These are phyloP conservation scores for Muscina levida DNA, from an alignment of 2,888 invertebrate genomes.

Conservation along the genomic window DNA sequence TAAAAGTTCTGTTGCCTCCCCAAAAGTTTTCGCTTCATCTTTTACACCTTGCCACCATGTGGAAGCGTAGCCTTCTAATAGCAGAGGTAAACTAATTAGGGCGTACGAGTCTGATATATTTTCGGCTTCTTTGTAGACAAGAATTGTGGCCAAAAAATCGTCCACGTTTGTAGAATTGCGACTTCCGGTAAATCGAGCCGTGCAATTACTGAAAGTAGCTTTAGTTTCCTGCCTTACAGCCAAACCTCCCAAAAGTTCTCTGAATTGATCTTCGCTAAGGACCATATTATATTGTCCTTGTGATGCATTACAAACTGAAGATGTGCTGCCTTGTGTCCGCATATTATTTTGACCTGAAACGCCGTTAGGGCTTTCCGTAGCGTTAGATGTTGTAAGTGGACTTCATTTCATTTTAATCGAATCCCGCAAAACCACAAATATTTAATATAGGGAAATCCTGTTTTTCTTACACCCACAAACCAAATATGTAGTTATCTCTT, in stretches of 20 bases:
- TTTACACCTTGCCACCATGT: constrained; percentile 59
- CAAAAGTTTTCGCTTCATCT: constrained; percentile 30
- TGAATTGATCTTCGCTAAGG: not conserved
- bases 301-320: not conserved
- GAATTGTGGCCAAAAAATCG: constrained; percentile 48
- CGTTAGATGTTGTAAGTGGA: no score
- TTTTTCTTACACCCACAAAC: no score
- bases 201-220: constrained; percentile 47
- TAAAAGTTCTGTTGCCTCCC: constrained; percentile 16
- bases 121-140: constrained; percentile 44
- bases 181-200: constrained; percentile 48
- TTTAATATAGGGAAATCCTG: no score
- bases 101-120: constrained; percentile 40
- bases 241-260: not conserved
- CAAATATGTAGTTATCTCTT: no score
- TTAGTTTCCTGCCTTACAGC: constrained; percentile 19
- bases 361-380: no score
- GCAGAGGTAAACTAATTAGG: constrained; percentile 48
- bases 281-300: constrained; percentile 13
- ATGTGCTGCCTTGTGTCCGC: no score
- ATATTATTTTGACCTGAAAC: no score
- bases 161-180: constrained; percentile 49
- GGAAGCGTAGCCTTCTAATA: constrained; percentile 52
- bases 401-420: no score
- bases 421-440: no score